Percentiles rank a stretch among this genome's conserved stretches.
Conservation (phyloP, 2,888 invertebrate genomes). For the Entomobrya proxima region DNA sequence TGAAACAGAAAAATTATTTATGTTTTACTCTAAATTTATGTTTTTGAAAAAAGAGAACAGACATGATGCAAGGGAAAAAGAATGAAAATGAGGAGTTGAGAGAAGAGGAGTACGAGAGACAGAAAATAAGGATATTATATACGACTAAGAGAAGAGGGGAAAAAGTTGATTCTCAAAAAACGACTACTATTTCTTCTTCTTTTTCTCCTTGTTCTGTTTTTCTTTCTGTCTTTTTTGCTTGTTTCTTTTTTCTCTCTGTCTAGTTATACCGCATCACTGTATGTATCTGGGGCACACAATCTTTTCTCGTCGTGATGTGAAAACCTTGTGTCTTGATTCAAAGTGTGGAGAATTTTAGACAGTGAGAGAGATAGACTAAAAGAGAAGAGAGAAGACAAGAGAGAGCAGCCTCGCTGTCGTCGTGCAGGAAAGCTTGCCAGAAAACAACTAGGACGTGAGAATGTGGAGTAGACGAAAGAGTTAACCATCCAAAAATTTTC, state of each 20-base stretch:
- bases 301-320: conserved; percentile 25
- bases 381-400: conserved; percentile 41
- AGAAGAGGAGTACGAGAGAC: conserved; percentile 4
- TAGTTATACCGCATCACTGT: not conserved
- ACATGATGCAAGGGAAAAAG: conserved; percentile 10
- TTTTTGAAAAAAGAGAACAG: conserved; percentile 36
- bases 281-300: conserved; percentile 49
- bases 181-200: not conserved
- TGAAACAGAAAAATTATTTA: conserved; percentile 47
- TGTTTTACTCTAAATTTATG: conserved; percentile 50
- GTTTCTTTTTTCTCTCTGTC: not conserved
- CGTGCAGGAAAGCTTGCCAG: conserved; percentile 74
- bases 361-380: not conserved
- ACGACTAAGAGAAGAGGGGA: not conserved
- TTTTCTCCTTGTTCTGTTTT: not conserved
- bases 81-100: conserved; percentile 40
- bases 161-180: conserved; percentile 5
- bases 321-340: conserved; percentile 7
- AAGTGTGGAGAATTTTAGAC: conserved; percentile 20
- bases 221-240: conserved; percentile 30
- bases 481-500: conserved; percentile 66
- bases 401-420: conserved; percentile 72
- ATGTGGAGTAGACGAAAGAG: conserved; percentile 70
- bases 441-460: conserved; percentile 75
- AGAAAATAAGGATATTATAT: not conserved